A percentile compares a stretch with the other conserved stretches of the same genome.
phyloP scores from a whole-genome alignment of 2,888 invertebrate genomes.

The Rotaria sp. region DNA sequence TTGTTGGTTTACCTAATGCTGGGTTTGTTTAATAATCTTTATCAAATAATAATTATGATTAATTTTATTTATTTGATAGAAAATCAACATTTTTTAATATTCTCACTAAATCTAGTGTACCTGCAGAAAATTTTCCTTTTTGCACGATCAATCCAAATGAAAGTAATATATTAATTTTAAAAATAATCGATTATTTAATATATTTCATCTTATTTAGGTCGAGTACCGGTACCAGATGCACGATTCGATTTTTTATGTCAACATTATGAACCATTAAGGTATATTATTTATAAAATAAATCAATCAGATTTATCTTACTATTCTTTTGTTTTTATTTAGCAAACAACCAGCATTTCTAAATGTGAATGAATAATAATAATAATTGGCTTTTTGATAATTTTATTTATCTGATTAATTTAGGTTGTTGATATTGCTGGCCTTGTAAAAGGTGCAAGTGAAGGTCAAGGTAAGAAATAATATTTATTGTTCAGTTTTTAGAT shows the following conservation, averaged over 20 bases:
- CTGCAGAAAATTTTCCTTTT: slow-evolving; percentile 98
- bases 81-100: slow-evolving; percentile 80
- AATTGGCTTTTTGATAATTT: background rate
- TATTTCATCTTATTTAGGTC: slow-evolving; percentile 59
- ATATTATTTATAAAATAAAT: slow-evolving; percentile 50
- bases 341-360: slow-evolving; percentile 95
- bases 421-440: slow-evolving; percentile 90
- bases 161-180: slow-evolving; percentile 45
- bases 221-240: slow-evolving; percentile 91
- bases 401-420: background rate
- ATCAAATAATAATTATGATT: background rate
- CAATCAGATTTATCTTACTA: background rate
- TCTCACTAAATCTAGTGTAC: slow-evolving; percentile 87
- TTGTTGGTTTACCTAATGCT: slow-evolving; percentile 74
- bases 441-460: slow-evolving; percentile 93
- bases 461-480: slow-evolving; percentile 62
- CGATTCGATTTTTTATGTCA: slow-evolving; percentile 86
- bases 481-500: background rate
- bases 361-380: slow-evolving; percentile 48
- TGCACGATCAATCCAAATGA: slow-evolving; percentile 99
- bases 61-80: background rate
- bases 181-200: too few species aligned
- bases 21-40: background rate
- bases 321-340: slow-evolving; percentile 59
- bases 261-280: slow-evolving; percentile 73